Evolutionary conservation across 1,140 invertebrate genomes (phyloP).

Genomic region (Apis dorsata): DNA sequence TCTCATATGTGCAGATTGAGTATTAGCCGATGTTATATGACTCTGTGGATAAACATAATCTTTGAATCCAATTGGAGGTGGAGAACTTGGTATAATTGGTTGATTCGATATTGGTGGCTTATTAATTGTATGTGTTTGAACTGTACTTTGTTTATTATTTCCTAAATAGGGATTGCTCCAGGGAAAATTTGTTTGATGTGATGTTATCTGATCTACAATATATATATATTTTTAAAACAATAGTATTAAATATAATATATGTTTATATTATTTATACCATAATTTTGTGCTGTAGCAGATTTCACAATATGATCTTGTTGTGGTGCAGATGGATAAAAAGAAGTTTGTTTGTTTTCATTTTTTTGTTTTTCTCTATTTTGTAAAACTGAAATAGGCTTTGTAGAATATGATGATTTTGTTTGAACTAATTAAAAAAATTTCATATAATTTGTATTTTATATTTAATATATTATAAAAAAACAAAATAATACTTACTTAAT

Average conservation of each 20-base stretch:
- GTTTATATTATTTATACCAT: not conserved
- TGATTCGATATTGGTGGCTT: not conserved
- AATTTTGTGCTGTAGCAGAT: not conserved
- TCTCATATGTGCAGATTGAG: not conserved
- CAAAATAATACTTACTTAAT: constrained; percentile 52
- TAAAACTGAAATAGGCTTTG: not conserved
- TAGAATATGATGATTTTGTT: constrained; percentile 3
- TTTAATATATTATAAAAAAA: not conserved
- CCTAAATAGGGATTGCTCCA: constrained; percentile 16
- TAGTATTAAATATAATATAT: not conserved
- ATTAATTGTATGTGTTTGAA: constrained; percentile 15
- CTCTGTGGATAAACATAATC: constrained; percentile 36
- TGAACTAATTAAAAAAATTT: constrained; percentile 25
- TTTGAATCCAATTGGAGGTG: constrained; percentile 49
- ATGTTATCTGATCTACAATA: not conserved
- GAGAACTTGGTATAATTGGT: not conserved
- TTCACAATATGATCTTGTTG: not conserved
- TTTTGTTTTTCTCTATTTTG: constrained; percentile 14
- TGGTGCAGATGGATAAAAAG: constrained; percentile 31
- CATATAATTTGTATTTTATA: not conserved
- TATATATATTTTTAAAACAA: not conserved
- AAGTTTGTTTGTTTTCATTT: constrained; percentile 37
- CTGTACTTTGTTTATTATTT: not conserved
- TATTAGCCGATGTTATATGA: not conserved
- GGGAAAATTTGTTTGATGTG: constrained; percentile 10